These are phyloP conservation scores for Loripinus fragilis DNA, from an alignment of 2,888 invertebrate genomes.

Conservation along the genomic window DNA sequence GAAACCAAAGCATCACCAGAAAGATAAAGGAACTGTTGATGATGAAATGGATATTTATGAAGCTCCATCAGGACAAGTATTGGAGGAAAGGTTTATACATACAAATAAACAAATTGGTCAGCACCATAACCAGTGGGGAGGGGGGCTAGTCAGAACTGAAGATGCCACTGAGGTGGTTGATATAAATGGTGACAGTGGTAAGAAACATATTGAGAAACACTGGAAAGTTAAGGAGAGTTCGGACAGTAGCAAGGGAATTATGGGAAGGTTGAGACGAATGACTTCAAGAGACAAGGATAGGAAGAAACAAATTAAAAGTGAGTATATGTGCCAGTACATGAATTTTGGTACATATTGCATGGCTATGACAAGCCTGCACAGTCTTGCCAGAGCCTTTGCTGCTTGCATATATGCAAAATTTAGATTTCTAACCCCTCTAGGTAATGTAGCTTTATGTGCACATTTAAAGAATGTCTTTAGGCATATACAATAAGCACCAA, in stretches of 20 bases:
- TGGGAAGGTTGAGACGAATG: constrained; percentile 42
- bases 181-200: constrained; percentile 31
- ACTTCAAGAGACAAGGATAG: constrained; percentile 44
- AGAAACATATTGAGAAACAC: constrained; percentile 59
- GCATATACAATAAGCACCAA: too few species aligned
- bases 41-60: constrained; percentile 35
- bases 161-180: constrained; percentile 34
- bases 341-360: background rate
- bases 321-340: background rate
- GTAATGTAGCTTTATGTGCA: too few species aligned
- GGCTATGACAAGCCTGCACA: too few species aligned
- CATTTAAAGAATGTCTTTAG: too few species aligned
- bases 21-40: background rate
- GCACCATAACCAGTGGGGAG: constrained; percentile 30
- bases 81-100: constrained; percentile 50
- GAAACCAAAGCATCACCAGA: constrained; percentile 27
- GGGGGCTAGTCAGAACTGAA: constrained; percentile 36
- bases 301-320: constrained; percentile 44
- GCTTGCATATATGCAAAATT: too few species aligned
- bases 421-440: too few species aligned
- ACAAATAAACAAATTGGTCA: constrained; percentile 50
- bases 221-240: constrained; percentile 61
- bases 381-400: too few species aligned
- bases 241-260: constrained; percentile 42
- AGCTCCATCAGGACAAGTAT: constrained; percentile 9